Evolutionary conservation across 2,797 vertebrate species (phyloP).

Genomic region (Picus viridis): DNA sequence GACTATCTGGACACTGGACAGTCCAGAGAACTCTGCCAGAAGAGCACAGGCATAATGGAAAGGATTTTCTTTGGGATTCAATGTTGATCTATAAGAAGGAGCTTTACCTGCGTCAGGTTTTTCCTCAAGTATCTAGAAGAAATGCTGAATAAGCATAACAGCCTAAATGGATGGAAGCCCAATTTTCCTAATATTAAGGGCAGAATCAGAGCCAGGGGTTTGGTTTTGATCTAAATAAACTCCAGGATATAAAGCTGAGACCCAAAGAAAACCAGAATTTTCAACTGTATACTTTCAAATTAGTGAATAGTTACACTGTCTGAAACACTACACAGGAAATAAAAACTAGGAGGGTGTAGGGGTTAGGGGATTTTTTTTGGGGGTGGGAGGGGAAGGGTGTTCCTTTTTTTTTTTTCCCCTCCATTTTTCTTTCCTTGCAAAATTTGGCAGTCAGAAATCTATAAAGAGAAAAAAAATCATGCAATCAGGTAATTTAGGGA

Average conservation of each 20-base stretch:
- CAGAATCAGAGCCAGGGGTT: constrained; percentile 50
- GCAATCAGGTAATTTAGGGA: background rate
- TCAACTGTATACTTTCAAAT: constrained; percentile 45
- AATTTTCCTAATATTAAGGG: constrained; percentile 14
- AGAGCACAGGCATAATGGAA: background rate
- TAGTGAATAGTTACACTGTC: constrained; percentile 53
- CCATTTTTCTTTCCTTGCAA: background rate
- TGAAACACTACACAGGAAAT: constrained; percentile 11
- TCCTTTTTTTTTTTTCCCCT: too few species aligned
- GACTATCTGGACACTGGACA: background rate
- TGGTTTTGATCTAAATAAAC: constrained; percentile 44
- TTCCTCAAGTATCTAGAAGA: constrained; percentile 2
- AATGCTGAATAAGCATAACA: constrained; percentile 62
- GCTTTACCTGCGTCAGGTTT: constrained; percentile 56
- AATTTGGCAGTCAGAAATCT: background rate
- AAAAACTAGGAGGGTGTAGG: background rate
- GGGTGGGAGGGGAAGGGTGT: too few species aligned
- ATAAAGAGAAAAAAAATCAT: background rate
- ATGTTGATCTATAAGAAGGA: background rate
- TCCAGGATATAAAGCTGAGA: constrained; percentile 45
- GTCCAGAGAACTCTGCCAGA: background rate
- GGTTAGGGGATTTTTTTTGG: background rate
- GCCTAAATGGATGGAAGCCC: background rate
- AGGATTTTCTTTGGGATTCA: background rate
- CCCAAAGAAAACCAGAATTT: constrained; percentile 56